phyloP scores from a whole-genome alignment of 92 coral and sea anemone genomes.

The Siderastrea siderea region DNA sequence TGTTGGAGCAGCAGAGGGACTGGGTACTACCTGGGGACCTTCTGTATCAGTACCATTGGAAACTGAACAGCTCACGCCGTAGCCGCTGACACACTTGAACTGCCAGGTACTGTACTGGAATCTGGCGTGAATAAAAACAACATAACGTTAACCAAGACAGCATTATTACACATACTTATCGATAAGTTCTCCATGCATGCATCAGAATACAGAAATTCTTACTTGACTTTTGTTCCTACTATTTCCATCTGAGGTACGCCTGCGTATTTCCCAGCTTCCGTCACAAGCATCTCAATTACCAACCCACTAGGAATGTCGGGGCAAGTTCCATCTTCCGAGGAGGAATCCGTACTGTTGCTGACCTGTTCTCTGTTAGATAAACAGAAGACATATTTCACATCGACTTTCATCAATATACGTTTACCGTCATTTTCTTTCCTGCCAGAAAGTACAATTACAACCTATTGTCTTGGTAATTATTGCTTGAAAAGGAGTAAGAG shows the following conservation, averaged over 20 bases:
- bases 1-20: slow-evolving; percentile 34
- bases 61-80: slow-evolving; percentile 79
- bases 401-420: not conserved
- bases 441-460: not conserved
- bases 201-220: not conserved
- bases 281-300: slow-evolving; percentile 81
- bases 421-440: not conserved
- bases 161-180: not conserved
- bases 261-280: slow-evolving; percentile 84
- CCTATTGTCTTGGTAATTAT: too few species aligned
- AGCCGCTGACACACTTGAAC: slow-evolving; percentile 86
- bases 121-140: slow-evolving; percentile 33
- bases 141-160: too few species aligned
- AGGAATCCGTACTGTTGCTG: slow-evolving; percentile 24
- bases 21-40: slow-evolving; percentile 13
- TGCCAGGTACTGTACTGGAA: slow-evolving; percentile 83
- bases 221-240: slow-evolving; percentile 89
- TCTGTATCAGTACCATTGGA: slow-evolving; percentile 13
- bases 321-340: slow-evolving; percentile 51
- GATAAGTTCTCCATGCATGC: not conserved
- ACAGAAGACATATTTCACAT: not conserved
- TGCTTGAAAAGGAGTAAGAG: too few species aligned
- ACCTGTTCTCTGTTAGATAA: slow-evolving; percentile 37
- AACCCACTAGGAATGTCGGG: slow-evolving; percentile 75
- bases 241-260: slow-evolving; percentile 93